Conservation (phyloP, 2,888 invertebrate species). For the Protodeltote pygarga region DNA sequence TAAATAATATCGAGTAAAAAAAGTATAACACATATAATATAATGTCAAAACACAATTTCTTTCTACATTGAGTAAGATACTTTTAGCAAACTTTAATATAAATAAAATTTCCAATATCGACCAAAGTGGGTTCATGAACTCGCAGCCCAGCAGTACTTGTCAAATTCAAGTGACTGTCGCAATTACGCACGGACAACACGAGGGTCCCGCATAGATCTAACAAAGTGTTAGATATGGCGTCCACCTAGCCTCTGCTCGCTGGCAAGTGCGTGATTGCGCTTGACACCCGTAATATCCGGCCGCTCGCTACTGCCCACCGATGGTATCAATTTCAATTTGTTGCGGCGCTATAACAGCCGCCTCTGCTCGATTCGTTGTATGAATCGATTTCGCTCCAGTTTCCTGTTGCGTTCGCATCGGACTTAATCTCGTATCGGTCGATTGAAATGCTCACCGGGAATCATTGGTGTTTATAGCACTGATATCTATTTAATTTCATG, state of each 20-base stretch:
- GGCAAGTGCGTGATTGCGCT: slow-evolving; percentile 81
- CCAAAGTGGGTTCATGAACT: slow-evolving; percentile 44
- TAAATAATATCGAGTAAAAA: no score
- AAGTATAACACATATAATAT: no score
- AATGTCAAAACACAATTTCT: no score
- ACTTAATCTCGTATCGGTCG: slow-evolving; percentile 78
- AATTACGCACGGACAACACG: slow-evolving; percentile 48
- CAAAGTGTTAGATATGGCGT: slow-evolving; percentile 62
- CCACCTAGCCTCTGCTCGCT: slow-evolving; percentile 52
- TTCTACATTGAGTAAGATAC: no score
- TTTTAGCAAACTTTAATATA: no score
- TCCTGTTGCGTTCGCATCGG: slow-evolving; percentile 80
- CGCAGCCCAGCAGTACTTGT: slow-evolving; percentile 28
- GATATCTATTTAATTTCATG: slow-evolving; percentile 66
- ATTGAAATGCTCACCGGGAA: slow-evolving; percentile 71
- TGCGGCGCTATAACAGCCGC: slow-evolving; percentile 80
- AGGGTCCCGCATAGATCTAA: slow-evolving; percentile 52
- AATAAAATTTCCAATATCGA: slow-evolving; percentile 29
- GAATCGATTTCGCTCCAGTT: slow-evolving; percentile 83
- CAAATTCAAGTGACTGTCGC: slow-evolving; percentile 42
- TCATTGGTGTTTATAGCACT: slow-evolving; percentile 62
- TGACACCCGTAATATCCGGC: slow-evolving; percentile 86
- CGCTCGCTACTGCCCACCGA: slow-evolving; percentile 76
- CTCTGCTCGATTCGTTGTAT: slow-evolving; percentile 78
- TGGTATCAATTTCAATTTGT: slow-evolving; percentile 87